Base-by-base conservation (phyloP, 2,113 vertebrate genomes). In the Mustela nigripes region DNA sequence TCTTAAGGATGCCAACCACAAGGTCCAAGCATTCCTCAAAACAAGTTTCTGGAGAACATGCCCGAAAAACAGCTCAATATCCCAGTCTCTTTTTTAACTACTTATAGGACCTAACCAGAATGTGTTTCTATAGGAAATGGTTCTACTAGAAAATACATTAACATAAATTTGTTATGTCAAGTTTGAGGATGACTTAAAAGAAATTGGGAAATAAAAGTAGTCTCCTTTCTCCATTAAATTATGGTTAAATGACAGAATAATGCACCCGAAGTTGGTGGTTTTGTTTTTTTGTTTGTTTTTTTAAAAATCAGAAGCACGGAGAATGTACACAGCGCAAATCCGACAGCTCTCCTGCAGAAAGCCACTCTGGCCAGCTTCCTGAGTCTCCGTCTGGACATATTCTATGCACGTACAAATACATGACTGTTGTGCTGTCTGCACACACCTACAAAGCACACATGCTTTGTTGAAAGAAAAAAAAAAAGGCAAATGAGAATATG, bases 391-490 rank as follows among this genome's bases (percentile, higher is more conserved):
- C 73, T n/a, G 36, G n/a, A 31, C 4, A 2, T 12, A 33, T 11
- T 26, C 31, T 6, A 21, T 12, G 24, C 36, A 21, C 0, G 1
- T 36, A 26, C 18, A 11, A 65, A 73, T 11, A 10, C 11, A 15
- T 12, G 24, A 58, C 3, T 9, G 22, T 31, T 15, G 7, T 22
- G 4, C 33, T 7, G 8, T 15, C 2, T 7, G 7, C 14, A 16
- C 4, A 5, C 0, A 8, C 33, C 39, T 58, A 50, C 7, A 15
- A 26, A n/a, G 39, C 39, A 42, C 11, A 39, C 0, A 1, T 7
- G 16, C 7, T 58, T 45, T 8, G 6, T 5, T 62, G 19, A 24
- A 50, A 33, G 18, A 74, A 74, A 22, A 50, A 50, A 50, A 60
- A 45, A 82, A 95, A 79, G 24, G 56, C 18, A 79, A 89, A 89